Evolutionary conservation across 2,113 vertebrate species (phyloP).

Genomic region (Erpornis zantholeuca): DNA sequence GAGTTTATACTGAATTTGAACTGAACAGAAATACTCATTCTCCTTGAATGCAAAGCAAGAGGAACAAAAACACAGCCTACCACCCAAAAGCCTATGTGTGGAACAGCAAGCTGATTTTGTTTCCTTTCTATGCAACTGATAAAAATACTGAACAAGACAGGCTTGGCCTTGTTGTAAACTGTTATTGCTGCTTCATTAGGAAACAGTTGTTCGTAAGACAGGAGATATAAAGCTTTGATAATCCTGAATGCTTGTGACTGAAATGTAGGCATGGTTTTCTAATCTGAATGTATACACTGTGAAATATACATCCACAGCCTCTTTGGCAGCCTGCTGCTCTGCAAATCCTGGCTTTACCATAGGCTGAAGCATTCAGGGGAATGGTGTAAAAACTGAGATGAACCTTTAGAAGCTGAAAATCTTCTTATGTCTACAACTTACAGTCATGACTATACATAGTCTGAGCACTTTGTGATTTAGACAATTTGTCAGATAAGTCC

Average conservation of each 20-base stretch:
- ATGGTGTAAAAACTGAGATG: background rate
- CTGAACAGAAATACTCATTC: background rate
- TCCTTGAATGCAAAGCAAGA: background rate
- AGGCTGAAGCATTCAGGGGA: background rate
- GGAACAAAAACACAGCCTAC: background rate
- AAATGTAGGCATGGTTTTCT: constrained; percentile 22
- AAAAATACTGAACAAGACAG: background rate
- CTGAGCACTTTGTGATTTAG: background rate
- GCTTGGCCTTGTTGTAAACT: background rate
- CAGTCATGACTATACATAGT: background rate
- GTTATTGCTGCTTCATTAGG: constrained; percentile 13
- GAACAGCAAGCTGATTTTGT: background rate
- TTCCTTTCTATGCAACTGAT: background rate
- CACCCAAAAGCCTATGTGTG: background rate
- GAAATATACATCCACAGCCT: background rate
- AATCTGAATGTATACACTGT: background rate
- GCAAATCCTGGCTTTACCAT: constrained; percentile 1
- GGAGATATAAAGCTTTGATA: constrained; percentile 19
- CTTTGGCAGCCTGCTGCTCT: background rate
- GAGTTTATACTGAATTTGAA: background rate
- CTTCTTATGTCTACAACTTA: background rate
- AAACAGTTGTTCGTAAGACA: background rate
- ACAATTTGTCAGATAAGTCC: background rate
- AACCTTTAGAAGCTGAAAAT: constrained; percentile 13
- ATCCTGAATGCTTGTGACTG: constrained; percentile 53